Conservation (phyloP, 2,797 vertebrate genomes). For the Lycodopsis pacificus region DNA sequence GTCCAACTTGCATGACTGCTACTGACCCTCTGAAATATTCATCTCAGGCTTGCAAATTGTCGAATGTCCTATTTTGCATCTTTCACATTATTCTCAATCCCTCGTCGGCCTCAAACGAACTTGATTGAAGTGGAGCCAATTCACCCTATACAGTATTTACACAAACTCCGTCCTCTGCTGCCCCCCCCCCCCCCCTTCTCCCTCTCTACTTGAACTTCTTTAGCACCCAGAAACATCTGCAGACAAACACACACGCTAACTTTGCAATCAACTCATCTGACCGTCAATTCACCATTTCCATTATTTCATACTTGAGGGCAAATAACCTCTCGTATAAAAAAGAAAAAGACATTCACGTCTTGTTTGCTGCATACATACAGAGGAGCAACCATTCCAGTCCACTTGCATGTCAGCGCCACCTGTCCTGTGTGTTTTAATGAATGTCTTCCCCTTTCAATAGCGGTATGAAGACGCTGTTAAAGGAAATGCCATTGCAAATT, state of each 20-base stretch:
- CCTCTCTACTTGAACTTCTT: constrained; percentile 47
- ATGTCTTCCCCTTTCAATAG: constrained; percentile 77
- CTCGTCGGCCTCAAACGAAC: constrained; percentile 71
- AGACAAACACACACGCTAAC: constrained; percentile 18
- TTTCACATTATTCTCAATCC: constrained; percentile 74
- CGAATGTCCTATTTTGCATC: constrained; percentile 73
- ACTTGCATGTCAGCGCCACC: constrained; percentile 63
- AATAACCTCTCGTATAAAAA: constrained; percentile 47
- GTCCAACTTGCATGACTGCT: constrained; percentile 69
- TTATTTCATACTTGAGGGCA: constrained; percentile 52
- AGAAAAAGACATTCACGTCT: constrained; percentile 30
- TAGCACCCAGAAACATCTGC: constrained; percentile 53
- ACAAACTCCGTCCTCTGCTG: constrained; percentile 65
- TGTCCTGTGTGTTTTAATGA: constrained; percentile 74
- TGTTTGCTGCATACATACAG: constrained; percentile 43
- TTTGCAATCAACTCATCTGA: constrained; percentile 50
- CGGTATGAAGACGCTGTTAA: constrained; percentile 64
- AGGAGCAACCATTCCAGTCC: constrained; percentile 63
- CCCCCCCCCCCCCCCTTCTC: neutral
- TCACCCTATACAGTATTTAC: constrained; percentile 78
- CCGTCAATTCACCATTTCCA: constrained; percentile 42
- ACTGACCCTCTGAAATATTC: constrained; percentile 79
- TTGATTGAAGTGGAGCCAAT: constrained; percentile 83
- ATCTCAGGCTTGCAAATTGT: constrained; percentile 74
- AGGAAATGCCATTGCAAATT: constrained; percentile 67